Evolutionary conservation across 2,797 vertebrate genomes (phyloP).

Genomic region (Chelmon rostratus): DNA sequence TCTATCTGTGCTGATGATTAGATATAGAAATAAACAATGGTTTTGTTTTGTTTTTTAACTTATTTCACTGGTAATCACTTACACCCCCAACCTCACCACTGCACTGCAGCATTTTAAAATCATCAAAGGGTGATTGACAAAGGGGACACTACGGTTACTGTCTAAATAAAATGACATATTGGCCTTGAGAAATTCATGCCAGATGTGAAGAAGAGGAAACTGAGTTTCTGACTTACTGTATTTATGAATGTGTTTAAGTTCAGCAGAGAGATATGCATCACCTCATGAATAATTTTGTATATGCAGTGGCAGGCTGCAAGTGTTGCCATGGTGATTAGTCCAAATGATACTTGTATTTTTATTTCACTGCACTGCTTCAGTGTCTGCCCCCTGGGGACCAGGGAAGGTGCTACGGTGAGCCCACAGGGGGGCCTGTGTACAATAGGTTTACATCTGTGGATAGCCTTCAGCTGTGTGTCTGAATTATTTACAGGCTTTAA

Average conservation of each 20-base stretch:
- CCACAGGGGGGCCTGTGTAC: background rate
- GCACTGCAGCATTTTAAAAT: slow-evolving; percentile 21
- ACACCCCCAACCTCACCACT: background rate
- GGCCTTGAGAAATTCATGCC: background rate
- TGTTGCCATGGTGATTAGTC: slow-evolving; percentile 39
- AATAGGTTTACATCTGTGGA: slow-evolving; percentile 30
- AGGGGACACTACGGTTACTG: background rate
- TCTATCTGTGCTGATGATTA: background rate
- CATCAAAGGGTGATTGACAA: slow-evolving; percentile 6
- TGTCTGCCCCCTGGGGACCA: slow-evolving; percentile 5
- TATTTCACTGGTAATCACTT: background rate
- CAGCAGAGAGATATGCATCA: background rate
- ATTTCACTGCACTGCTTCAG: slow-evolving; percentile 12
- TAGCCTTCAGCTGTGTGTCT: slow-evolving; percentile 19
- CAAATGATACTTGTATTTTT: slow-evolving; percentile 26
- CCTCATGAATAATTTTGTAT: background rate
- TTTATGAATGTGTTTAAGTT: background rate
- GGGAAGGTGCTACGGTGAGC: background rate
- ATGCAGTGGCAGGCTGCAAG: background rate
- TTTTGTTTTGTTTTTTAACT: background rate
- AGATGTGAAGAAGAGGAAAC: background rate
- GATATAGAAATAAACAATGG: background rate
- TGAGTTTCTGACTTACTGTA: background rate
- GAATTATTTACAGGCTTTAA: slow-evolving; percentile 39
- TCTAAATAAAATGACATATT: background rate